These are phyloP conservation scores for Atherinosoma microstoma DNA, from an alignment of 2,797 vertebrate genomes.

Conservation along the genomic window DNA sequence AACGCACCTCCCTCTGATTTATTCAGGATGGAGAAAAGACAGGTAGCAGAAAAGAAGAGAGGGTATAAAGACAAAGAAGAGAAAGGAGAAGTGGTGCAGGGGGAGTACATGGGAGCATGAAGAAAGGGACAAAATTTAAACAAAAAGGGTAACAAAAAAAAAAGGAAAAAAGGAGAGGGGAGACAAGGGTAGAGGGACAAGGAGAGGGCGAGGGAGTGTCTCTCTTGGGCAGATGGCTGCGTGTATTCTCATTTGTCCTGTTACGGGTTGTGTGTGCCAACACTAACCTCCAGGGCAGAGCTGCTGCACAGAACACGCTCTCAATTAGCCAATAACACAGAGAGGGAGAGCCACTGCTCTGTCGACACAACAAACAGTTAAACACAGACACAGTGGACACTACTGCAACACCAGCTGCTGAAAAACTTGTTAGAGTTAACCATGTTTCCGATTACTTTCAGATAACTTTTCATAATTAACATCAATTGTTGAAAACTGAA, in stretches of 20 bases:
- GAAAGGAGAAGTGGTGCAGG: conserved; percentile 11
- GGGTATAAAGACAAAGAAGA: conserved; percentile 6
- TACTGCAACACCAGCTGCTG: conserved; percentile 10
- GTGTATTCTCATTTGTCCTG: conserved; percentile 84
- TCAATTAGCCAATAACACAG: conserved; percentile 78
- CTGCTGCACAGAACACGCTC: conserved; percentile 75
- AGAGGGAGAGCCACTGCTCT: conserved; percentile 38
- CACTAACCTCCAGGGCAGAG: conserved; percentile 79
- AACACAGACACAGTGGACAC: conserved; percentile 27
- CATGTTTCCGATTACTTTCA: neutral
- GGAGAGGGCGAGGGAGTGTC: conserved; percentile 75
- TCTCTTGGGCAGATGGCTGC: conserved; percentile 79
- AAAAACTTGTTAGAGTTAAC: conserved; percentile 9
- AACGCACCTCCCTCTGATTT: conserved; percentile 41
- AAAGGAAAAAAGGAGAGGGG: conserved; percentile 9
- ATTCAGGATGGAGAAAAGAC: conserved; percentile 29
- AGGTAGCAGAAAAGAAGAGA: conserved; percentile 29
- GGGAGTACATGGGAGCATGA: conserved; percentile 22
- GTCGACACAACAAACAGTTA: conserved; percentile 46
- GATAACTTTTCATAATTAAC: neutral
- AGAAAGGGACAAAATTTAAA: conserved; percentile 56
- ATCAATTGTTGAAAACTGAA: neutral
- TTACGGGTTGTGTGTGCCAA: conserved; percentile 75
- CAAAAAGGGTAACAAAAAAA: conserved; percentile 29
- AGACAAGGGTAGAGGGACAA: conserved; percentile 68